Percentiles rank a stretch among this genome's conserved stretches.
Evolutionary conservation across 2,113 vertebrate species (phyloP).

Genomic region (Ranitomeya variabilis): DNA sequence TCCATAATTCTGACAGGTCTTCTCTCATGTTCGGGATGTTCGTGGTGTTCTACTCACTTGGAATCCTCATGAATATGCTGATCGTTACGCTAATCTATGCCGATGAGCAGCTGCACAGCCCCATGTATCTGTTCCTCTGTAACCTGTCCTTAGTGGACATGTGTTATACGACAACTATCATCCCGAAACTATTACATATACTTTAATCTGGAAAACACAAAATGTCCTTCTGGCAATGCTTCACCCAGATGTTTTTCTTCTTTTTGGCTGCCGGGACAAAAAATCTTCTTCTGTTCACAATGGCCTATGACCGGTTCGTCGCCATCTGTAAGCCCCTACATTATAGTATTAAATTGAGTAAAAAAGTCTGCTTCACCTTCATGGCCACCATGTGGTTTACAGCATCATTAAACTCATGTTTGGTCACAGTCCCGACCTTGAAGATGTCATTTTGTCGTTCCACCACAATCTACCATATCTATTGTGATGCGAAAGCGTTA

Average conservation of each 20-base stretch:
- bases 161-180: constrained; percentile 56
- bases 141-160: constrained; percentile 64
- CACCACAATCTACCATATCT: neutral
- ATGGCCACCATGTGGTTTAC: neutral
- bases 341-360: constrained; percentile 62
- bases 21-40: neutral
- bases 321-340: constrained; percentile 62
- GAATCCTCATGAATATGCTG: neutral
- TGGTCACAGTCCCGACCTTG: neutral
- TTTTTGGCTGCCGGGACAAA: constrained; percentile 64
- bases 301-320: constrained; percentile 53
- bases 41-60: neutral
- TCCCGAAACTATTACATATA: constrained; percentile 63
- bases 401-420: neutral
- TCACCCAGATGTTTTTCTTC: constrained; percentile 66
- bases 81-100: neutral
- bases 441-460: neutral
- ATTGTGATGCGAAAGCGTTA: neutral
- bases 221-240: constrained; percentile 62
- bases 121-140: constrained; percentile 32
- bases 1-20: neutral
- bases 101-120: too few species aligned
- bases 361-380: neutral
- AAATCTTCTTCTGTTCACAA: constrained; percentile 62
- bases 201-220: constrained; percentile 54